phyloP scores from a whole-genome alignment of 2,797 vertebrate genomes.

The Pogonophryne albipinna region DNA sequence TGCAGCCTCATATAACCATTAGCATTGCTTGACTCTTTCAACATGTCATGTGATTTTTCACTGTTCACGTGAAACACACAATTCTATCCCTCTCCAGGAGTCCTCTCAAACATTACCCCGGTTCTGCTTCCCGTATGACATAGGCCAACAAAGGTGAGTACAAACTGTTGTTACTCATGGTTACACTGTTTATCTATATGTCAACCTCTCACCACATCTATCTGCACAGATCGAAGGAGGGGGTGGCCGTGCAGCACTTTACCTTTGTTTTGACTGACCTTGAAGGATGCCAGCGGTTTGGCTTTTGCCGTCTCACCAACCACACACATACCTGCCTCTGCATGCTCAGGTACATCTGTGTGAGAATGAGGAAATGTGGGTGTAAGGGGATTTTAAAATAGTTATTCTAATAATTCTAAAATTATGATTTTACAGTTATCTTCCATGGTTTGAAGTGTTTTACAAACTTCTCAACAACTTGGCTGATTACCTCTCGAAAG shows the following conservation, averaged over 20 bases:
- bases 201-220: neutral
- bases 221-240: constrained; percentile 78
- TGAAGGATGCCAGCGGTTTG: constrained; percentile 90
- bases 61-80: neutral
- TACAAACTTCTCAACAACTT: constrained; percentile 93
- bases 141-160: constrained; percentile 83
- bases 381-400: too few relatives aligned
- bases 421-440: constrained; percentile 80
- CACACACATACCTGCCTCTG: constrained; percentile 88
- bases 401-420: too few relatives aligned
- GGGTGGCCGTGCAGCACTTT: constrained; percentile 89
- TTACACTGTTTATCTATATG: neutral
- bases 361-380: neutral
- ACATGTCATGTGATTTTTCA: neutral
- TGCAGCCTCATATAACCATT: neutral
- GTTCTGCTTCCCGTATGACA: constrained; percentile 94
- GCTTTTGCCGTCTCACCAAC: constrained; percentile 90
- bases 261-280: constrained; percentile 92
- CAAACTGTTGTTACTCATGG: neutral
- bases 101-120: constrained; percentile 84
- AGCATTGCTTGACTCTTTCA: neutral
- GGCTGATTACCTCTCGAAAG: constrained; percentile 88
- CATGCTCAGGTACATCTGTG: constrained; percentile 87
- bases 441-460: constrained; percentile 95
- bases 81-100: constrained; percentile 78